These are phyloP conservation scores for Bombus sibiricus DNA, from an alignment of 1,140 invertebrate genomes.

Conservation along the genomic window DNA sequence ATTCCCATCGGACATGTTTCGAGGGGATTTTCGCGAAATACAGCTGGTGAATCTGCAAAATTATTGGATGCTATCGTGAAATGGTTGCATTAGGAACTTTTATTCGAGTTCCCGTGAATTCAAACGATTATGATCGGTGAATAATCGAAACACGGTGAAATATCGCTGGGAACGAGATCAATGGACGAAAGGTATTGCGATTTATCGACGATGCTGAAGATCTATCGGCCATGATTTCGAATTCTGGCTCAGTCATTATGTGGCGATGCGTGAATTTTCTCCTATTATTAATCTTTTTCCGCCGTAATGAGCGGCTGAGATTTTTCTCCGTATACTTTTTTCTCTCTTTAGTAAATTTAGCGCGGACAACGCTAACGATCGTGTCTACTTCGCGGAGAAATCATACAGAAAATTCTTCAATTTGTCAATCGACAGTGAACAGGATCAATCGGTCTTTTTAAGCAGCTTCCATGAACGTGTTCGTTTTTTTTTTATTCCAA, in stretches of 20 bases:
- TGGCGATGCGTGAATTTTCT: constrained; percentile 34
- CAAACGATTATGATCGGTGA: constrained; percentile 57
- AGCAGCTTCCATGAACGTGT: background rate
- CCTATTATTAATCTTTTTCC: constrained; percentile 33
- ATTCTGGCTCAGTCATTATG: constrained; percentile 11
- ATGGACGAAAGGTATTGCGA: constrained; percentile 53
- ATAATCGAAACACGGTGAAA: constrained; percentile 49
- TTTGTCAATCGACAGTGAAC: background rate
- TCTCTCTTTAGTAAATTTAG: background rate
- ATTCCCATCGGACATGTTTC: background rate
- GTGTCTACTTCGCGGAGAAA: background rate
- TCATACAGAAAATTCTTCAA: constrained; percentile 7
- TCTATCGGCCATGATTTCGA: constrained; percentile 23
- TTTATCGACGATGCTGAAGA: constrained; percentile 50
- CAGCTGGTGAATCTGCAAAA: constrained; percentile 20
- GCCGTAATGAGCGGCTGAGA: background rate
- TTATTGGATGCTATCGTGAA: constrained; percentile 33
- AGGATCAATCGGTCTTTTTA: background rate
- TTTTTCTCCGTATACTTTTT: background rate
- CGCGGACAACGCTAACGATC: background rate
- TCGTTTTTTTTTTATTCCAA: background rate
- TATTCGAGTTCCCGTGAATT: constrained; percentile 39
- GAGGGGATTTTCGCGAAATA: constrained; percentile 19
- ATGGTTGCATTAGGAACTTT: constrained; percentile 54
- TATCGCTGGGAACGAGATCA: constrained; percentile 51